phyloP scores from a whole-genome alignment of 2,113 vertebrate species.

The Empidonax traillii region DNA sequence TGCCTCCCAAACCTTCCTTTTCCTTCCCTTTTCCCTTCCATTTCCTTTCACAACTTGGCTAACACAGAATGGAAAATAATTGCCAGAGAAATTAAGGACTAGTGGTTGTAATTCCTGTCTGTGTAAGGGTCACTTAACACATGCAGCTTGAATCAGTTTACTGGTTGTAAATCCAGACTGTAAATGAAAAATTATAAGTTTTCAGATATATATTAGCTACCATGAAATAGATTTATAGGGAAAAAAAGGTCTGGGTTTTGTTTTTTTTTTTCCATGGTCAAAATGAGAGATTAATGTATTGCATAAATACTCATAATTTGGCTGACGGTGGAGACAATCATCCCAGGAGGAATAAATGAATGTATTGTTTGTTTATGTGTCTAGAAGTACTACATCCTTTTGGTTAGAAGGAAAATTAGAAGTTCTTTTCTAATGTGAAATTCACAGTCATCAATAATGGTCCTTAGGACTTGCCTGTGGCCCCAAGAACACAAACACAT shows the following conservation, averaged over 20 bases:
- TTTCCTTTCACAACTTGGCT: neutral
- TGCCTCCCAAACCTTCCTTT: no score
- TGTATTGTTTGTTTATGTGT: neutral
- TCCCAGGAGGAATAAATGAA: neutral
- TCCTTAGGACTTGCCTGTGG: neutral
- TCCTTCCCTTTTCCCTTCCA: no score
- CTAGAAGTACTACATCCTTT: neutral
- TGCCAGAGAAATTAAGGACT: neutral
- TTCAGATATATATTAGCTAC: neutral
- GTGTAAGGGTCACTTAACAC: constrained; percentile 14
- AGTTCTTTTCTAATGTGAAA: neutral
- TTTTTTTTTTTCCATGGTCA: neutral
- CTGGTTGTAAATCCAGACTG: neutral
- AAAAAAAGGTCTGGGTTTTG: neutral
- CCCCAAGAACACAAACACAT: neutral
- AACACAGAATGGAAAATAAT: neutral
- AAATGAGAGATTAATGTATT: neutral
- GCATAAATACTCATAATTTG: neutral
- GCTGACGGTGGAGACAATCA: neutral
- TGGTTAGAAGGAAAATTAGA: neutral
- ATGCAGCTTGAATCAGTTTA: constrained; percentile 14
- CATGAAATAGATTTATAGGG: neutral
- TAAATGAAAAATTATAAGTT: neutral
- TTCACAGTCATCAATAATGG: neutral
- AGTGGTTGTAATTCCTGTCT: neutral